Conservation (phyloP, 2,888 invertebrate genomes). For the Nemoura dubitans region DNA sequence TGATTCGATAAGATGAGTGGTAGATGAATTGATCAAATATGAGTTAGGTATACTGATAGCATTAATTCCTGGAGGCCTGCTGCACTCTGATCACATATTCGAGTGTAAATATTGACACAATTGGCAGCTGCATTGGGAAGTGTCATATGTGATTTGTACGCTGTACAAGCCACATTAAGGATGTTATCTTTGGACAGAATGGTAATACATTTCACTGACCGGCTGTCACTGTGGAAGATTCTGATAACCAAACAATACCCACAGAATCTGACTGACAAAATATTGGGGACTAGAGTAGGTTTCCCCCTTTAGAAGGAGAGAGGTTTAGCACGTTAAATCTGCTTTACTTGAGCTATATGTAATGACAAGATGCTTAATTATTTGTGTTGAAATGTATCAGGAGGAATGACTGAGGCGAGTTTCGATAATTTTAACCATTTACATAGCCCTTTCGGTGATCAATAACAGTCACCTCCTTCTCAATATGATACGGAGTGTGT, state of each 20-base stretch:
- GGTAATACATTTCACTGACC: neutral
- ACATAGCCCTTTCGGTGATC: too few relatives aligned
- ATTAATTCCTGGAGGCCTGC: neutral
- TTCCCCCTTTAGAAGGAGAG: neutral
- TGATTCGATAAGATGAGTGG: neutral
- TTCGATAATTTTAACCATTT: too few relatives aligned
- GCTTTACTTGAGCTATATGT: too few relatives aligned
- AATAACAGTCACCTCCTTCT: too few relatives aligned
- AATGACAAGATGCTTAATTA: too few relatives aligned
- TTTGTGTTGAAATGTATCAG: too few relatives aligned
- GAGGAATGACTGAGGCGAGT: too few relatives aligned
- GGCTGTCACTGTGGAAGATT: neutral
- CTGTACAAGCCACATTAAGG: neutral
- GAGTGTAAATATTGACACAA: neutral
- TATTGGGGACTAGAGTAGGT: neutral
- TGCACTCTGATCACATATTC: neutral
- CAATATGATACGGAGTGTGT: too few relatives aligned
- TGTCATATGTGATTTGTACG: neutral
- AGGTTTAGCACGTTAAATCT: too few relatives aligned
- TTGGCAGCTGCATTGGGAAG: slow-evolving; percentile 15
- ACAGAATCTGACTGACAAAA: neutral
- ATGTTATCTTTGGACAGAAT: slow-evolving; percentile 12
- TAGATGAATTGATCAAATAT: slow-evolving; percentile 9
- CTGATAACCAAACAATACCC: slow-evolving; percentile 15
- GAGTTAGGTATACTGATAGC: neutral